A percentile compares a stretch with the other conserved stretches of the same genome.
Evolutionary conservation across 2,797 vertebrate genomes (phyloP).

Genomic region (Lacerta viridis): DNA sequence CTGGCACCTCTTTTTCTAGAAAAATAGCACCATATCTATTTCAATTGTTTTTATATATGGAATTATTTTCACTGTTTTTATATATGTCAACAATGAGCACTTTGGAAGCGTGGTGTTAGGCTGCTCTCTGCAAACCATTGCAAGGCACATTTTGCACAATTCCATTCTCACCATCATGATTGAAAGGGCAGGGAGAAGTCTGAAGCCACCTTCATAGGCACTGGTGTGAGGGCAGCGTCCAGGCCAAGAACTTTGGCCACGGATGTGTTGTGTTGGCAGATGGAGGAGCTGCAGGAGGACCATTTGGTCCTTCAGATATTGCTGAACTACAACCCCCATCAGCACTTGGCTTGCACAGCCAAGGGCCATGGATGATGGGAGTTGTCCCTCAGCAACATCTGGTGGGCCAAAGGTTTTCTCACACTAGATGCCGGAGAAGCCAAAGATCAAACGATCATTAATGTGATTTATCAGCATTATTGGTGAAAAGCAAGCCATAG

Average conservation of each 20-base stretch:
- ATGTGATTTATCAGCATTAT: slow-evolving; percentile 1
- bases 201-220: background rate
- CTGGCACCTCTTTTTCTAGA: too few species aligned
- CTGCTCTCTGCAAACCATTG: background rate
- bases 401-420: too few species aligned
- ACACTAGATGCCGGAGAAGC: too few species aligned
- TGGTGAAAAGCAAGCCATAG: background rate
- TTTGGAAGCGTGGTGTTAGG: background rate
- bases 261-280: background rate
- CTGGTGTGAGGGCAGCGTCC: background rate
- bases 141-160: accelerated
- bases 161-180: background rate
- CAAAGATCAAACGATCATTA: background rate
- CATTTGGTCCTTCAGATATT: too few species aligned
- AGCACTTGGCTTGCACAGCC: too few species aligned
- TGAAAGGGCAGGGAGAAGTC: background rate
- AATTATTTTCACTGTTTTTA: background rate
- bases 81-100: too few species aligned
- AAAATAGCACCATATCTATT: too few species aligned
- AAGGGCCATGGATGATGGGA: too few species aligned
- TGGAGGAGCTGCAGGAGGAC: background rate
- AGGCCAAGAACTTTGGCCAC: background rate
- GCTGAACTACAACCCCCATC: too few species aligned
- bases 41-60: too few species aligned
- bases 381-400: too few species aligned